These are phyloP conservation scores for Imbricaverruca yamaguchii DNA, from an alignment of 2,888 invertebrate genomes.

Conservation along the genomic window DNA sequence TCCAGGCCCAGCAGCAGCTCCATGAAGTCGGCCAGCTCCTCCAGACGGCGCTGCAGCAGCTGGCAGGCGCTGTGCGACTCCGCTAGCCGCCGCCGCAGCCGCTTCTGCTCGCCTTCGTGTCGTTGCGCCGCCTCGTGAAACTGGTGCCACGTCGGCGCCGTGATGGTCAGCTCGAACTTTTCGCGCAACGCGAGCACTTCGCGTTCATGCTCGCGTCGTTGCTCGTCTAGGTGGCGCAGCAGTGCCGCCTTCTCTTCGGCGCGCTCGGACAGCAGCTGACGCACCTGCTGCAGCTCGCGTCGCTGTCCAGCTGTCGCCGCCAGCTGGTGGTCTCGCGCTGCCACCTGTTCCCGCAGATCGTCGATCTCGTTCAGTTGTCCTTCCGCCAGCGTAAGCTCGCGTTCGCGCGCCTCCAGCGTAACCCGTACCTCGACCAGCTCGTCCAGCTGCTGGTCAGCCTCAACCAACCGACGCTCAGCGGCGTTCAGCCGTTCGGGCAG, in stretches of 20 bases:
- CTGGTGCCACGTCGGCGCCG: conserved; percentile 8
- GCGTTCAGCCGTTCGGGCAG: conserved; percentile 27
- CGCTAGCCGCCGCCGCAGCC: conserved; percentile 33
- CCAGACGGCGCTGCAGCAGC: conserved; percentile 53
- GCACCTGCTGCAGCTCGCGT: conserved; percentile 8
- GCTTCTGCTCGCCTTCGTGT: not conserved
- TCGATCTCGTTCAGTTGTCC: conserved; percentile 26
- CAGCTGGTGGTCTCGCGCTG: conserved; percentile 1
- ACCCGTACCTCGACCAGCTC: conserved; percentile 25
- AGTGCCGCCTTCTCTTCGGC: conserved; percentile 1
- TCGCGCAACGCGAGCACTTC: not conserved
- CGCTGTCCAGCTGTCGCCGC: not conserved
- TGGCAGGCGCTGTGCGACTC: conserved; percentile 42
- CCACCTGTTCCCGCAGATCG: conserved; percentile 22
- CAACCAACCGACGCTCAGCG: conserved; percentile 29
- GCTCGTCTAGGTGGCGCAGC: conserved; percentile 18
- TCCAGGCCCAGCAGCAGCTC: conserved; percentile 54
- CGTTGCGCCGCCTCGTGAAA: not conserved
- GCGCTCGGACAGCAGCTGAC: not conserved
- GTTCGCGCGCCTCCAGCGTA: not conserved
- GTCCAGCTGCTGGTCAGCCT: conserved; percentile 27
- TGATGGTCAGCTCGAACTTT: not conserved
- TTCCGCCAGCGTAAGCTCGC: conserved; percentile 27
- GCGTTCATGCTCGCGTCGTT: not conserved
- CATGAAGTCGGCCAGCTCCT: conserved; percentile 58